phyloP scores from a whole-genome alignment of 2,797 vertebrate genomes.

The Anguilla pacifica region DNA sequence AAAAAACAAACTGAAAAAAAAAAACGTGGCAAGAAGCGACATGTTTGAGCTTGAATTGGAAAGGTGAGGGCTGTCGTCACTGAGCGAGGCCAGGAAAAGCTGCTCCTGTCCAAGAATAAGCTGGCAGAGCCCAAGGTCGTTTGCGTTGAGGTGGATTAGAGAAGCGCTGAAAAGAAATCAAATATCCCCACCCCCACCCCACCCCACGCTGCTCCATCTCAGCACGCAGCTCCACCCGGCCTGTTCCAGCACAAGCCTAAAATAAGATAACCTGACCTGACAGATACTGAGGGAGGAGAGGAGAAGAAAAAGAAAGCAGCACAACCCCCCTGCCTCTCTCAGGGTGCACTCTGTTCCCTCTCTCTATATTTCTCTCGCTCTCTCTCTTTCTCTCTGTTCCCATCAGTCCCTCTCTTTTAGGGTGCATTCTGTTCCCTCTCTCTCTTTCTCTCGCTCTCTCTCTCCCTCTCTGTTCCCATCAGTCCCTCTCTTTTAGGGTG shows the following conservation, averaged over 20 bases:
- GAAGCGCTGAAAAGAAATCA: conserved; percentile 46
- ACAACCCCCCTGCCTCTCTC: background rate
- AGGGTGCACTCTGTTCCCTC: background rate
- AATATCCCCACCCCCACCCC: conserved; percentile 12
- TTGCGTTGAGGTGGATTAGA: conserved; percentile 51
- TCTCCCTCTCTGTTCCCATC: background rate
- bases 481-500: background rate
- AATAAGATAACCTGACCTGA: conserved; percentile 70
- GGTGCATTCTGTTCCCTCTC: too few relatives aligned
- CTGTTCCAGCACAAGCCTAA: conserved; percentile 48
- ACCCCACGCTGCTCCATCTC: conserved; percentile 22
- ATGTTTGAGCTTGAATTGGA: background rate
- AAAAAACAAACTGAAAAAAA: background rate
- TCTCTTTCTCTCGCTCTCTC: background rate
- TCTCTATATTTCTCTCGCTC: too few relatives aligned
- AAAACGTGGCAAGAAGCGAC: background rate
- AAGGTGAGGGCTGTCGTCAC: background rate
- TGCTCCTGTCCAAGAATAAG: conserved; percentile 38
- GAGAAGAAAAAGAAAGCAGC: conserved; percentile 34
- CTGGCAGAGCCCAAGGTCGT: conserved; percentile 35
- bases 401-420: too few relatives aligned
- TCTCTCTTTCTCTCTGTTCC: too few relatives aligned
- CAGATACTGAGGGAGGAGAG: conserved; percentile 58
- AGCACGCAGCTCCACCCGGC: conserved; percentile 42
- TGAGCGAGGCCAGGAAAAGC: background rate